Conservation (phyloP, 2,888 invertebrate genomes). For the Epirrhoe alternata region DNA sequence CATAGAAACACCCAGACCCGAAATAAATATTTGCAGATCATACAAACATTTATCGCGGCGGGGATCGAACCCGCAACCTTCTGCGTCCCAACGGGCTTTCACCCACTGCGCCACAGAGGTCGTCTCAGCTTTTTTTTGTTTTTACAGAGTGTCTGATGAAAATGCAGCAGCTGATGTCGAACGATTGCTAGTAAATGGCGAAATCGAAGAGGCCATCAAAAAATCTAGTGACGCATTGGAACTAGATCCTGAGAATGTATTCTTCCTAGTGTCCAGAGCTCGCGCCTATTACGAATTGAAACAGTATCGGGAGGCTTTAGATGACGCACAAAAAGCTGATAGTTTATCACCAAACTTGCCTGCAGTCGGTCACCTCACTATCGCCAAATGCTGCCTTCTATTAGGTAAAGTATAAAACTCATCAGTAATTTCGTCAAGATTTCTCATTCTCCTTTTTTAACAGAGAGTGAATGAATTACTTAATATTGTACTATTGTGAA, state of each 20-base stretch:
- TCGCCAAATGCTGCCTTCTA: constrained; percentile 93
- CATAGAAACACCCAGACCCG: too few species aligned
- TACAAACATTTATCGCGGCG: too few species aligned
- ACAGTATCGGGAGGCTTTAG: constrained; percentile 91
- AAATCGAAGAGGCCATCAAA: constrained; percentile 92
- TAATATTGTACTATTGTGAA: too few species aligned
- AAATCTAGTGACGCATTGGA: constrained; percentile 95
- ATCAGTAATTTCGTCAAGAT: too few species aligned
- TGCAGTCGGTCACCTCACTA: constrained; percentile 88
- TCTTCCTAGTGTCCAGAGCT: constrained; percentile 96
- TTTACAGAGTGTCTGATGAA: neutral
- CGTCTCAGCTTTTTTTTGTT: neutral
- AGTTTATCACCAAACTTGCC: constrained; percentile 91
- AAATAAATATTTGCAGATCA: too few species aligned
- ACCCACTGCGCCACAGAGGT: too few species aligned
- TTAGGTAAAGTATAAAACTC: constrained; percentile 76
- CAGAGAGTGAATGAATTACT: too few species aligned
- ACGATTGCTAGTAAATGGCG: constrained; percentile 56
- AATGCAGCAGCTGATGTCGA: neutral
- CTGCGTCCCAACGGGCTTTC: too few species aligned
- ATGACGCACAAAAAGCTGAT: constrained; percentile 93
- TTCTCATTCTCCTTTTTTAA: too few species aligned
- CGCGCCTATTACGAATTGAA: constrained; percentile 97
- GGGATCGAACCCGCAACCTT: too few species aligned
- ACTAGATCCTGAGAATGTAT: constrained; percentile 92